Evolutionary conservation across 2,888 invertebrate species (phyloP), one percentile per base, ranked within the genome.

Genomic region (Acleris sparsana): DNA sequence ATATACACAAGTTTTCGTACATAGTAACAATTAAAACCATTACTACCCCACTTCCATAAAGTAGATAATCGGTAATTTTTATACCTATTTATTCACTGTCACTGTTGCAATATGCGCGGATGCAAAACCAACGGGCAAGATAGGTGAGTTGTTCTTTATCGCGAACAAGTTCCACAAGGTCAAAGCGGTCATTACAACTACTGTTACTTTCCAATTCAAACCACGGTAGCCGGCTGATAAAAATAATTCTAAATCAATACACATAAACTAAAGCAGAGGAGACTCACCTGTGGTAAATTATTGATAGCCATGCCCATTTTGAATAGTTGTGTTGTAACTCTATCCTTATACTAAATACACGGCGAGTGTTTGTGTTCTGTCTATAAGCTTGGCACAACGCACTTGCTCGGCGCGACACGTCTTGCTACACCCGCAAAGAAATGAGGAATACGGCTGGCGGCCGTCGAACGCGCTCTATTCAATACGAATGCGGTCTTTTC

Each of bases 171-270:
- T 90, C 82, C 88, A 91, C 92, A 92, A 92, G 92, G 92, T 92
- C 92, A 91, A 92, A 91, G 86, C 91, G 92, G 92, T 92, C 92
- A 92, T 90, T 91, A 88, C 88, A 86, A 90, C 88, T 83, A 74
- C 85, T 80, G 85, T 88, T 88, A 88, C 90, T 92, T 92, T 92
- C 91, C 88, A 89, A 88, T 85, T 79, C 76, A 78, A 78, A 67
- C 53, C 39, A 61, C 64, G 52, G 49, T 55, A 80, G 81, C 85
- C 85, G 85, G 85, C 80, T 78, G 71, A 70, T 70, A 72, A 72
- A 71, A 73, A 72, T 72, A 73, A 68, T 65, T 68, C 63, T 61
- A 69, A 66, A 73, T 71, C 71, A 71, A 67, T 72, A 69, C 62
- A 63, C 53, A 53, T 69, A 66, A 69, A 62, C 55, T 39, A 70